A percentile compares a stretch with the other conserved stretches of the same genome.
These are phyloP conservation scores for Camponotus floridanus DNA, from an alignment of 1,140 invertebrate species.

Conservation along the genomic window DNA sequence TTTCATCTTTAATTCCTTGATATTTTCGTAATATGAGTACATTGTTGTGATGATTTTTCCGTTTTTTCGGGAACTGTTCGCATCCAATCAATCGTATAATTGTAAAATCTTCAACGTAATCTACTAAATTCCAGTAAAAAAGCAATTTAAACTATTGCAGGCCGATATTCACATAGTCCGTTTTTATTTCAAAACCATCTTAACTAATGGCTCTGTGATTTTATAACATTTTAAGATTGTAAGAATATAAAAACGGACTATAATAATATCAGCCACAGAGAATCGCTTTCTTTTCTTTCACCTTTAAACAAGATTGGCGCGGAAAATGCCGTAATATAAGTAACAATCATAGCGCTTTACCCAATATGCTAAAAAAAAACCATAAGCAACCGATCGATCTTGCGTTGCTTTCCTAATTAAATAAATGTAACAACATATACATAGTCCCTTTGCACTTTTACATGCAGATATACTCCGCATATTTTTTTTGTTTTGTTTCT, in stretches of 20 bases:
- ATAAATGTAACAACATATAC: slow-evolving; percentile 84
- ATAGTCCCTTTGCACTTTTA: slow-evolving; percentile 77
- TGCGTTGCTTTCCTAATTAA: slow-evolving; percentile 79
- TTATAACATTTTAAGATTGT: too few relatives aligned
- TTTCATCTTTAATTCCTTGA: slow-evolving; percentile 72
- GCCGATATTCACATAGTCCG: too few relatives aligned
- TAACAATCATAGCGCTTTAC: slow-evolving; percentile 72
- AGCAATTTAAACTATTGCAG: slow-evolving; percentile 76
- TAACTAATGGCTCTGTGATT: too few relatives aligned
- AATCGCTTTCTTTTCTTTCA: slow-evolving; percentile 36
- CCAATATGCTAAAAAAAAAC: slow-evolving; percentile 74
- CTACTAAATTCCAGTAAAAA: slow-evolving; percentile 73
- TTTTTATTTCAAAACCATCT: too few relatives aligned
- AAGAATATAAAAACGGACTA: too few relatives aligned
- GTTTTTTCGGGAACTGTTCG: slow-evolving; percentile 54
- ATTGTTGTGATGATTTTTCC: slow-evolving; percentile 64
- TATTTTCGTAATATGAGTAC: slow-evolving; percentile 70
- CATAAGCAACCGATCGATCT: slow-evolving; percentile 76
- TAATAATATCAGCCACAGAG: not conserved
- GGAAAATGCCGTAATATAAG: slow-evolving; percentile 59
- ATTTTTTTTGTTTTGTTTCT: slow-evolving; percentile 24
- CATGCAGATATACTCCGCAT: slow-evolving; percentile 42
- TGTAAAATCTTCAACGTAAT: slow-evolving; percentile 59
- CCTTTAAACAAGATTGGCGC: slow-evolving; percentile 51
- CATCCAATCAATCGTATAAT: slow-evolving; percentile 64